Percentiles rank a stretch among this genome's conserved stretches.
These are phyloP conservation scores for Xestoiulus laeticollis DNA, from an alignment of 2,888 invertebrate genomes.

Conservation along the genomic window DNA sequence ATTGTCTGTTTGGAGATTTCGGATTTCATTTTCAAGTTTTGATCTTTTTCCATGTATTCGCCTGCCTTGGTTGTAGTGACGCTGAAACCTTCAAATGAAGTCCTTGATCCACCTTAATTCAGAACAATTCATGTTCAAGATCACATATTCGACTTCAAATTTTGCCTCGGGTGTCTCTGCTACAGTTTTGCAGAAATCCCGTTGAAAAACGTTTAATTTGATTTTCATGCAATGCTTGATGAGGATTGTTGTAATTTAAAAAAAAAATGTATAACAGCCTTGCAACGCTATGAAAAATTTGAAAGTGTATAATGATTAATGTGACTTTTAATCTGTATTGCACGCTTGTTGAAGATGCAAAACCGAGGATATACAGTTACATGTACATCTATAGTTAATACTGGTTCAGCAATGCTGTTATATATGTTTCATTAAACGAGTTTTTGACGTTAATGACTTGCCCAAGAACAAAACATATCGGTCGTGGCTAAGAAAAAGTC, in stretches of 20 bases:
- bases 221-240: neutral
- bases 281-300: neutral
- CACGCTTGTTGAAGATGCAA: neutral
- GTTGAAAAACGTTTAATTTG: neutral
- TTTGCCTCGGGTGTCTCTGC: neutral
- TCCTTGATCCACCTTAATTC: neutral
- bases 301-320: neutral
- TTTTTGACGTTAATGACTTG: too few relatives aligned
- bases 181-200: neutral
- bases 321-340: neutral
- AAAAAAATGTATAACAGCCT: neutral
- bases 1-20: neutral
- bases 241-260: neutral
- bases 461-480: too few relatives aligned
- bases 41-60: neutral
- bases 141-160: neutral
- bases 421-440: neutral
- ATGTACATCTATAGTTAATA: neutral
- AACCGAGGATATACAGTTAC: neutral
- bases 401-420: neutral
- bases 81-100: neutral
- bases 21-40: neutral
- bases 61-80: neutral
- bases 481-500: neutral
- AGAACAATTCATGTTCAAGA: constrained; percentile 11